These are phyloP conservation scores for Lacerta viridis DNA, from an alignment of 2,797 vertebrate species.

Conservation along the genomic window DNA sequence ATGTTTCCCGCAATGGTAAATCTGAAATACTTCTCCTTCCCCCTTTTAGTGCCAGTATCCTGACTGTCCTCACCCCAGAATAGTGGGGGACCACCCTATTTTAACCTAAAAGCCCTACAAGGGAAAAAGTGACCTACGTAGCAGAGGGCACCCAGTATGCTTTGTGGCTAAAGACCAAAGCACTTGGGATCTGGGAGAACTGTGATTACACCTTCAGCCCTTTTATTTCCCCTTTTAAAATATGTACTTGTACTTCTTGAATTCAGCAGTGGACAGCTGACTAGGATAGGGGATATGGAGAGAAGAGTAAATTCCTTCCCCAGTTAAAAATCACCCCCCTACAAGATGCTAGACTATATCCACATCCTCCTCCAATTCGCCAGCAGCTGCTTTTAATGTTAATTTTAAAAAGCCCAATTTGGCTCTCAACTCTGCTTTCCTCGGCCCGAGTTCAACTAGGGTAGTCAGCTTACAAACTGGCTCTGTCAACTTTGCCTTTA, in stretches of 20 bases:
- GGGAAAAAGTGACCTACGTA: not conserved
- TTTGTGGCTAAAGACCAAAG: not conserved
- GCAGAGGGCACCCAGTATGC: not conserved
- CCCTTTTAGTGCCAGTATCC: not conserved
- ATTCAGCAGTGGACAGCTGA: not conserved
- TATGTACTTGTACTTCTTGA: not conserved
- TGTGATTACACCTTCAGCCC: not conserved
- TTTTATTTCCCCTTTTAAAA: too few relatives aligned
- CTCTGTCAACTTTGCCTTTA: too few relatives aligned
- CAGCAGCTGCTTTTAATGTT: not conserved
- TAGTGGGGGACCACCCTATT: too few relatives aligned
- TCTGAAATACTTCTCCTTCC: not conserved
- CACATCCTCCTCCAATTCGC: too few relatives aligned
- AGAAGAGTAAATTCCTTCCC: not conserved
- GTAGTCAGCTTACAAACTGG: not conserved
- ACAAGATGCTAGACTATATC: too few relatives aligned
- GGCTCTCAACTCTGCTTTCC: not conserved
- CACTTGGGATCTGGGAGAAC: not conserved
- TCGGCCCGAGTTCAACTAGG: not conserved
- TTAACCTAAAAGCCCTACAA: not conserved
- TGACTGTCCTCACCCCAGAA: not conserved
- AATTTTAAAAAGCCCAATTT: not conserved
- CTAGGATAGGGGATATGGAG: not conserved
- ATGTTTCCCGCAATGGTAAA: not conserved
- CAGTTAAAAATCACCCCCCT: not conserved